A percentile compares a stretch with the other conserved stretches of the same genome.
Evolutionary conservation across 2,113 vertebrate species (phyloP).

Genomic region (Hassar affinis): DNA sequence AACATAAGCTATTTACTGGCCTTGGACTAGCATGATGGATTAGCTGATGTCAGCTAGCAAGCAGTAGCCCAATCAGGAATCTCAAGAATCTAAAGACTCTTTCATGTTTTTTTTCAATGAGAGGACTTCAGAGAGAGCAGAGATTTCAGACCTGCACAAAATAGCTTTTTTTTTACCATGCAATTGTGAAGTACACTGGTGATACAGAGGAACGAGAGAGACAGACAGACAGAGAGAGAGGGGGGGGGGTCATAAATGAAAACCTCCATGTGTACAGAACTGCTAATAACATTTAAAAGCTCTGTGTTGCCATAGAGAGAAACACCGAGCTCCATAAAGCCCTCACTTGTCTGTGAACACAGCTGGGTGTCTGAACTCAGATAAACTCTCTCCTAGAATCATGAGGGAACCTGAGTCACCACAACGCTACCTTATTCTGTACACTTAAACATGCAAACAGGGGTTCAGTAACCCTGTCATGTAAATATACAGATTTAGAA

Average conservation of each 20-base stretch:
- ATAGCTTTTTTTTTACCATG: not conserved
- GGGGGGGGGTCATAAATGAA: not conserved
- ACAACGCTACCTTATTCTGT: not conserved
- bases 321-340: not conserved
- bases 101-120: not conserved
- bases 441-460: not conserved
- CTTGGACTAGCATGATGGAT: not conserved
- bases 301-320: not conserved
- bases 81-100: not conserved
- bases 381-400: not conserved
- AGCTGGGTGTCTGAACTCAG: constrained; percentile 19
- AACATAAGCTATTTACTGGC: not conserved
- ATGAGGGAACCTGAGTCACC: not conserved
- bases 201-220: not conserved
- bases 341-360: not conserved
- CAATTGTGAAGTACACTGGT: not conserved
- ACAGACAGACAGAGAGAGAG: not conserved
- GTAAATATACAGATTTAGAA: not conserved
- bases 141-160: not conserved
- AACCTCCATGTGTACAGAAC: not conserved
- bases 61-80: not conserved
- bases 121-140: not conserved
- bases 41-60: not conserved
- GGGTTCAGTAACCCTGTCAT: not conserved
- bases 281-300: not conserved